Percentiles rank a stretch among this genome's conserved stretches.
Evolutionary conservation across 2,888 invertebrate species (phyloP).

Genomic region (Brenthis daphne): DNA sequence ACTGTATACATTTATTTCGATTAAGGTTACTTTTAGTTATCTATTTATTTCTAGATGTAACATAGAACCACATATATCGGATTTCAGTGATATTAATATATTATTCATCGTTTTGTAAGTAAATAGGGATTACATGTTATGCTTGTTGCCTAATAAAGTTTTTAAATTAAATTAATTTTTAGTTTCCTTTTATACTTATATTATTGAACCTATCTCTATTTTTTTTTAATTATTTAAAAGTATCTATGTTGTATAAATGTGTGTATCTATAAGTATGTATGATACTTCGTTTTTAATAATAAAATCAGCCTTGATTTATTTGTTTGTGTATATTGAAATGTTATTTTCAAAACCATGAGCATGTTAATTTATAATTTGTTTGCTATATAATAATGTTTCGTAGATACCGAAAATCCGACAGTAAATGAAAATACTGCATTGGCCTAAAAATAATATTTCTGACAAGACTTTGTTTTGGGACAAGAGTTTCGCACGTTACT

Average conservation of each 20-base stretch:
- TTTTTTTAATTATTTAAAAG: neutral
- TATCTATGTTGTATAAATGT: no score
- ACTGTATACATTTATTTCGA: conserved; percentile 21
- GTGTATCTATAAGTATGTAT: no score
- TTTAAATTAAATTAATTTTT: conserved; percentile 43
- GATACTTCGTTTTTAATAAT: no score
- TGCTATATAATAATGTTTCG: conserved; percentile 14
- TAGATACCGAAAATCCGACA: conserved; percentile 32
- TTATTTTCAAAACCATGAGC: no score
- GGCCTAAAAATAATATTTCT: conserved; percentile 33
- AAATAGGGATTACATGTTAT: conserved; percentile 50
- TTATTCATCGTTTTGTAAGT: conserved; percentile 53
- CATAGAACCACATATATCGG: conserved; percentile 66
- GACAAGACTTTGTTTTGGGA: conserved; percentile 36
- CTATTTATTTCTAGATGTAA: conserved; percentile 41
- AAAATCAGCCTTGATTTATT: no score
- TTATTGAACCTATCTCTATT: neutral
- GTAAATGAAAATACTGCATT: conserved; percentile 25
- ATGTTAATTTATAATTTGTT: neutral
- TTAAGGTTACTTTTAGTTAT: conserved; percentile 27
- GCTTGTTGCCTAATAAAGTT: conserved; percentile 66
- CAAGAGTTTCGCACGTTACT: conserved; percentile 40
- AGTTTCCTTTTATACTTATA: conserved; percentile 14
- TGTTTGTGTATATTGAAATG: no score
- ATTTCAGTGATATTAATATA: conserved; percentile 73